phyloP scores from a whole-genome alignment of 2,113 vertebrate genomes.

The Pycnonotus jocosus region DNA sequence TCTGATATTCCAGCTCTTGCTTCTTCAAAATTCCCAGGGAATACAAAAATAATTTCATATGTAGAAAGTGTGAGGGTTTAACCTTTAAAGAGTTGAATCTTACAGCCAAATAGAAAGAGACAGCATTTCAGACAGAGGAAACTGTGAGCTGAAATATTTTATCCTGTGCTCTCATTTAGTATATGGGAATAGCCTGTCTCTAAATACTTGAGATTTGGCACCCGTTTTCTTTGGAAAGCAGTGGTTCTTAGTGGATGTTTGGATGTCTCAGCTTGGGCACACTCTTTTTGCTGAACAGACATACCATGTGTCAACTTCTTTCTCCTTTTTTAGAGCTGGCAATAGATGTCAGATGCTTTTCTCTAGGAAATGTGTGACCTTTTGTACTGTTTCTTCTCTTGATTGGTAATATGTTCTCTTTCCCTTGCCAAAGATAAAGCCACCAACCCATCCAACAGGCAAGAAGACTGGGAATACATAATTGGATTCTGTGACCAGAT shows the following conservation, averaged over 20 bases:
- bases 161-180: background rate
- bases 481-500: conserved; percentile 96
- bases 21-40: background rate
- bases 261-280: background rate
- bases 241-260: background rate
- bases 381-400: background rate
- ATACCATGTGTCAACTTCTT: background rate
- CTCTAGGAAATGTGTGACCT: background rate
- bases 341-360: background rate
- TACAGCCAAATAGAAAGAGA: background rate
- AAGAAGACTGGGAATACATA: conserved; percentile 95
- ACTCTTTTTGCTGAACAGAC: background rate
- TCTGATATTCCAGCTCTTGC: background rate
- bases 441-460: conserved; percentile 90
- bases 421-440: conserved; percentile 84
- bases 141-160: background rate
- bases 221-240: background rate
- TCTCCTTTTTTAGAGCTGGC: background rate
- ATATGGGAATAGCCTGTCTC: background rate
- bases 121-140: background rate
- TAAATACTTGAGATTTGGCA: background rate
- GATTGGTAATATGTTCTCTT: background rate
- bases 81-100: background rate
- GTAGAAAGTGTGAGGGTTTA: background rate
- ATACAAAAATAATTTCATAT: background rate